Evolutionary conservation across 2,113 vertebrate species (phyloP).

Genomic region (Coturnix japonica): DNA sequence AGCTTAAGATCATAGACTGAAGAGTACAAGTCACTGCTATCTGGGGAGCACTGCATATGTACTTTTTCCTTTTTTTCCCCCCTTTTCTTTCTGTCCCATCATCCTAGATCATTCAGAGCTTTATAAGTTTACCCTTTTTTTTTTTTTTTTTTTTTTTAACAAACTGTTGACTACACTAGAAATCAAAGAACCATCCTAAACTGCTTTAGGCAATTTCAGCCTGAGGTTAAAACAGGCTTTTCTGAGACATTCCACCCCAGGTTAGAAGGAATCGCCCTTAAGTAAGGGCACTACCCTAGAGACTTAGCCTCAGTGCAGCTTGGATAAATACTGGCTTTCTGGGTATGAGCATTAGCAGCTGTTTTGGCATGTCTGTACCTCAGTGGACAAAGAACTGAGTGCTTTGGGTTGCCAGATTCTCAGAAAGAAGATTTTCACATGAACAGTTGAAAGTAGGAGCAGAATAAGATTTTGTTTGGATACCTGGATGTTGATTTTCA

Average conservation of each 20-base stretch:
- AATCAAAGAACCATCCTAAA: background rate
- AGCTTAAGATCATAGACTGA: background rate
- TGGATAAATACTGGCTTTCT: background rate
- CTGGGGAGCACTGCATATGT: background rate
- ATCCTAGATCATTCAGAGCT: background rate
- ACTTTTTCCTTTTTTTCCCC: too few relatives aligned
- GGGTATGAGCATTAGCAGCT: background rate
- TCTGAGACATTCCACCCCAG: background rate
- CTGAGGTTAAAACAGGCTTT: background rate
- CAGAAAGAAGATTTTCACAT: background rate
- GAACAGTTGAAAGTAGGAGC: background rate
- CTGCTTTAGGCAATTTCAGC: background rate
- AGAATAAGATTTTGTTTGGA: background rate
- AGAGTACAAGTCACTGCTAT: background rate
- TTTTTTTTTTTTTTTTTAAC: background rate
- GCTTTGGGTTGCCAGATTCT: background rate
- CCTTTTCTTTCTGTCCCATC: background rate
- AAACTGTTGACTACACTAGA: background rate
- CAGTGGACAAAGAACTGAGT: background rate
- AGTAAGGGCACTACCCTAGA: background rate
- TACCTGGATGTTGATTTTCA: rapidly evolving
- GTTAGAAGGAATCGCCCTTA: background rate
- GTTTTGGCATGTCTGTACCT: background rate
- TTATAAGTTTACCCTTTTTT: background rate
- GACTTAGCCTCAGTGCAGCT: rapidly evolving